These are phyloP conservation scores for Lepidostoma basale DNA, from an alignment of 1,140 invertebrate genomes.

Conservation along the genomic window DNA sequence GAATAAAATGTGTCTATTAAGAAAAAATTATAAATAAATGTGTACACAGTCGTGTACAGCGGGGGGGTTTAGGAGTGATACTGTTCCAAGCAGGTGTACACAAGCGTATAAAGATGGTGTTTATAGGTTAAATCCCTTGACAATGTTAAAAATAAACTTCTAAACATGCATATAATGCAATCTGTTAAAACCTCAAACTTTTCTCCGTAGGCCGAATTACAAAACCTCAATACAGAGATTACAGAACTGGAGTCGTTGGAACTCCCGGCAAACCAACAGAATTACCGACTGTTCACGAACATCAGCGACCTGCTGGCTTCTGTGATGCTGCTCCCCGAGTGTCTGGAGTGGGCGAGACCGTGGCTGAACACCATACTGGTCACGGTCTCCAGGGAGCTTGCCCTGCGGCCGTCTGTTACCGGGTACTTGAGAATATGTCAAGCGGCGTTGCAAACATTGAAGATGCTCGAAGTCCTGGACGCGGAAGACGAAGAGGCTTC, in stretches of 20 bases:
- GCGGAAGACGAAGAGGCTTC: neutral
- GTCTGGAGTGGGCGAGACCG: neutral
- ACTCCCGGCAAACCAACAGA: slow-evolving; percentile 1
- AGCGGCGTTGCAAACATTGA: slow-evolving; percentile 13
- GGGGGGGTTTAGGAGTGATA: no score
- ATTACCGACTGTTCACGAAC: slow-evolving; percentile 38
- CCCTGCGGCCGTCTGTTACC: neutral
- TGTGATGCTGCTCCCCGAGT: slow-evolving; percentile 6
- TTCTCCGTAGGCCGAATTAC: neutral
- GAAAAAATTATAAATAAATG: no score
- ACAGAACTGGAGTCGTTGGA: neutral
- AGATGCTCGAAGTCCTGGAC: slow-evolving; percentile 4
- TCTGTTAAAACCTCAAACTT: neutral
- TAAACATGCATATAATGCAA: neutral
- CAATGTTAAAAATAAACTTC: neutral
- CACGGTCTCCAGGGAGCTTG: neutral
- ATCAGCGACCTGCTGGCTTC: slow-evolving; percentile 32
- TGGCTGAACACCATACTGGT: neutral
- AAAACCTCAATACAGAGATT: neutral
- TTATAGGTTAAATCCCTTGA: no score
- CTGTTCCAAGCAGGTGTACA: no score
- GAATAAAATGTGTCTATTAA: no score
- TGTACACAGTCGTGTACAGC: no score
- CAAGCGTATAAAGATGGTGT: no score
- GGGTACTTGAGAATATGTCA: slow-evolving; percentile 35